phyloP scores from a whole-genome alignment of 2,888 invertebrate species.

The Calliopum simillimum region DNA sequence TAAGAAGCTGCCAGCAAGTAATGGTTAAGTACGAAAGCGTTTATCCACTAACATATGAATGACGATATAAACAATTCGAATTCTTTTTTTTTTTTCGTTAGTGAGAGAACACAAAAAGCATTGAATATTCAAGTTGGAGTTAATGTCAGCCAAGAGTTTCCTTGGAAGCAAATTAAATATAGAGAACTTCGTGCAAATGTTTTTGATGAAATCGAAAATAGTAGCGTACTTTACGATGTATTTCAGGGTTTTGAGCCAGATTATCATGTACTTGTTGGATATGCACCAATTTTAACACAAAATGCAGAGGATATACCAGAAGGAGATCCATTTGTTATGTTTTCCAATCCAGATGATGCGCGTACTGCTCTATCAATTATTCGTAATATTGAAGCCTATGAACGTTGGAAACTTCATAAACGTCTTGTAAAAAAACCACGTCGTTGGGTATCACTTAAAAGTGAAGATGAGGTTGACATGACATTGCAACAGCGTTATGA shows the following conservation, averaged over 20 bases:
- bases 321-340: constrained; percentile 78
- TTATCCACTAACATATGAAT: neutral
- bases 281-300: constrained; percentile 73
- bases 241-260: constrained; percentile 65
- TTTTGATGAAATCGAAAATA: constrained; percentile 67
- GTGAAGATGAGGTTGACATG: constrained; percentile 74
- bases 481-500: constrained; percentile 69
- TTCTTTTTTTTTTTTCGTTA: constrained; percentile 35
- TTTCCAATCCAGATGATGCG: constrained; percentile 68
- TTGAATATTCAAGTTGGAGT: constrained; percentile 76
- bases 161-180: constrained; percentile 77
- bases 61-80: too few species aligned
- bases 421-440: constrained; percentile 71
- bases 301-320: constrained; percentile 69
- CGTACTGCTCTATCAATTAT: constrained; percentile 70
- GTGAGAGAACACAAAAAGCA: constrained; percentile 53
- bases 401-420: constrained; percentile 68
- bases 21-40: constrained; percentile 52
- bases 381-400: constrained; percentile 70
- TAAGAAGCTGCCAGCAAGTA: constrained; percentile 54
- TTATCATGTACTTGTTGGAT: constrained; percentile 73
- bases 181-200: constrained; percentile 74
- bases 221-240: constrained; percentile 64
- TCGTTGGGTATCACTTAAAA: constrained; percentile 75
- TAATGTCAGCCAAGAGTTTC: constrained; percentile 78